These are phyloP conservation scores for Eciton burchellii DNA, from an alignment of 1,140 invertebrate genomes.

Conservation along the genomic window DNA sequence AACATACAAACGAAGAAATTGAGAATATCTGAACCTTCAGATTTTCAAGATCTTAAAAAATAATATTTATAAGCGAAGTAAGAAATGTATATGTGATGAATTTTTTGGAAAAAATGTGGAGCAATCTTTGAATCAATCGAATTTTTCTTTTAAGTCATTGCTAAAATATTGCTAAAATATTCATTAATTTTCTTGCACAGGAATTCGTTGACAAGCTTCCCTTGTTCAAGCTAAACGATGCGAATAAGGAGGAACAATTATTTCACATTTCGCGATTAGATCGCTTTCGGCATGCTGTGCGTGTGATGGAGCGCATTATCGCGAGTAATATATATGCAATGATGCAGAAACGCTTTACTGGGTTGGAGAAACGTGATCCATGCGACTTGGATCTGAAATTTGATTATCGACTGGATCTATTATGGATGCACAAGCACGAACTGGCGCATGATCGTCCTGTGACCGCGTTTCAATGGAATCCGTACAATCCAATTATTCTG, in stretches of 20 bases:
- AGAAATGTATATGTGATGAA: neutral
- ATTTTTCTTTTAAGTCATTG: neutral
- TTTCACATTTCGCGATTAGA: constrained; percentile 79
- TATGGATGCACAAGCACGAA: constrained; percentile 88
- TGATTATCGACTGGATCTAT: constrained; percentile 87
- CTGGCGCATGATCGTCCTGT: constrained; percentile 85
- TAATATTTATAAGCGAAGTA: constrained; percentile 10
- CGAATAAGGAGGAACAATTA: constrained; percentile 76
- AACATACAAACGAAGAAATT: too few species aligned
- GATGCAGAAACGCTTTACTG: constrained; percentile 89
- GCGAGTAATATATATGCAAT: constrained; percentile 88
- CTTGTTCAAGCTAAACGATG: neutral
- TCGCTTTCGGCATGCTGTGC: constrained; percentile 87
- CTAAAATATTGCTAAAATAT: too few species aligned
- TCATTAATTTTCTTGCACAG: constrained; percentile 33
- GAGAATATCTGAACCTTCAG: neutral
- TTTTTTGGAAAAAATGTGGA: neutral
- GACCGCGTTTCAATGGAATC: constrained; percentile 88
- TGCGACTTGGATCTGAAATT: constrained; percentile 87
- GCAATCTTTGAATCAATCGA: neutral
- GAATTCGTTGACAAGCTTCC: constrained; percentile 36
- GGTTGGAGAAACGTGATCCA: constrained; percentile 87
- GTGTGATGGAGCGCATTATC: constrained; percentile 89
- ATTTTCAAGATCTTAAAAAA: neutral
- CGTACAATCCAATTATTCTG: constrained; percentile 88